phyloP scores from a whole-genome alignment of 2,113 vertebrate species.

The Bettongia penicillata region DNA sequence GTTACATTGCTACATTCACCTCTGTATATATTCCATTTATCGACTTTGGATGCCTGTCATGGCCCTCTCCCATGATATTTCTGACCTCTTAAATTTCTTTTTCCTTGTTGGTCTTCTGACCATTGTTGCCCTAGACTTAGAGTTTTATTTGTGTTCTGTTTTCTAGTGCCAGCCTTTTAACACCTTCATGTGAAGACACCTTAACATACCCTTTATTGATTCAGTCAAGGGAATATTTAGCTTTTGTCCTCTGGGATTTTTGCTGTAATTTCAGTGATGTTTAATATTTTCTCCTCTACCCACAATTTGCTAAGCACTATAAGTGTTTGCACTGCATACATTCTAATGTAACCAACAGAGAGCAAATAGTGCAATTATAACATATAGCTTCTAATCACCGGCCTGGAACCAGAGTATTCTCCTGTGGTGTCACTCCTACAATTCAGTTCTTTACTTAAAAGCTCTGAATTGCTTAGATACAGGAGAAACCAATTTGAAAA shows the following conservation, averaged over 20 bases:
- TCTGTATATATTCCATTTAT: neutral
- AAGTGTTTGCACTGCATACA: neutral
- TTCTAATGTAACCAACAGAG: neutral
- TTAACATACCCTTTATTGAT: neutral
- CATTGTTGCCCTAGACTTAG: neutral
- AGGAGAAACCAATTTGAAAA: neutral
- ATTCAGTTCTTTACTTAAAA: neutral
- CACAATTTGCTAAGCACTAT: neutral
- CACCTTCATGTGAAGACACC: neutral
- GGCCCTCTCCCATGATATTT: neutral
- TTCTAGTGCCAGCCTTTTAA: neutral
- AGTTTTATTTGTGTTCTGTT: neutral
- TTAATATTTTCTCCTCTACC: neutral
- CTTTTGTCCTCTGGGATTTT: neutral
- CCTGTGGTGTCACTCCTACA: neutral
- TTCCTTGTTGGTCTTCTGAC: neutral
- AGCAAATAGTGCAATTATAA: neutral
- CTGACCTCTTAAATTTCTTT: neutral
- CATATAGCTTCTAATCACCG: neutral
- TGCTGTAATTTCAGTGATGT: neutral
- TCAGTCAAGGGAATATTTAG: neutral
- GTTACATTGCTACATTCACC: neutral
- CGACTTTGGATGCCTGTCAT: neutral
- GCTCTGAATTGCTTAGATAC: neutral
- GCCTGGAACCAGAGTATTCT: neutral